Base-by-base conservation (phyloP, 1,140 invertebrate genomes). In the Saxidomus purpurata region DNA sequence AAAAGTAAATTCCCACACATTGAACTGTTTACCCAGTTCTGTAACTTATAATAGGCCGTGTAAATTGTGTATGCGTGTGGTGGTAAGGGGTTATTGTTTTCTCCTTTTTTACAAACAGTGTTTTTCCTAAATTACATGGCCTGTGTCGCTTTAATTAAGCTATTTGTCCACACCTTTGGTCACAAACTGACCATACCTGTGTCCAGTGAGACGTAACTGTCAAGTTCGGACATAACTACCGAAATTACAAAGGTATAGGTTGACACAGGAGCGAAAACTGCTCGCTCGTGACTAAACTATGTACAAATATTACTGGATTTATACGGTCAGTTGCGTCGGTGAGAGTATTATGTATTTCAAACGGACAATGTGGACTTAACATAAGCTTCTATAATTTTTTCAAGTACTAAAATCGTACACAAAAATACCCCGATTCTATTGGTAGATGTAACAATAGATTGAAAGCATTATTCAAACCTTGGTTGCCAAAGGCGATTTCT, bases 401-500 rank as follows among this genome's bases (percentile, higher is more conserved):
- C 80, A 82, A 82, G 80, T 67, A 67, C 55, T 79, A 79, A 55
- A 71, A 79, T 79, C 49, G 76, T 79, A 79, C 49, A 79, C 31
- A 34, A 79, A 79, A 79, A 79, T 52, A 79, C 47, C 28, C 34
- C 25, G 0, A 49, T 74, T 74, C 83, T 59, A 76, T 79, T 77
- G 85, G 85, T 87, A 43, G 47, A 67, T 87, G n/a, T 77, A 87
- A 87, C 85, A 87, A 87, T 77, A 40, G 85, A 87, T 17, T 22
- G 49, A 79, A 82, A 82, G 80, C 38, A 34, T 82, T 82, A 82
- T 63, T 67, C 61, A 38, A 47, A 38, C 55, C 3, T 47, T 43
- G 31, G 80, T 82, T 82, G 80, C 80, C 80, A 19, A 63, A 38
- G 85, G 85, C 85, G 49, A 61, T 47, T 40, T 76, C 67, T 55